Evolutionary conservation across 2,113 vertebrate genomes (phyloP).

Genomic region (Gymnarchus niloticus): DNA sequence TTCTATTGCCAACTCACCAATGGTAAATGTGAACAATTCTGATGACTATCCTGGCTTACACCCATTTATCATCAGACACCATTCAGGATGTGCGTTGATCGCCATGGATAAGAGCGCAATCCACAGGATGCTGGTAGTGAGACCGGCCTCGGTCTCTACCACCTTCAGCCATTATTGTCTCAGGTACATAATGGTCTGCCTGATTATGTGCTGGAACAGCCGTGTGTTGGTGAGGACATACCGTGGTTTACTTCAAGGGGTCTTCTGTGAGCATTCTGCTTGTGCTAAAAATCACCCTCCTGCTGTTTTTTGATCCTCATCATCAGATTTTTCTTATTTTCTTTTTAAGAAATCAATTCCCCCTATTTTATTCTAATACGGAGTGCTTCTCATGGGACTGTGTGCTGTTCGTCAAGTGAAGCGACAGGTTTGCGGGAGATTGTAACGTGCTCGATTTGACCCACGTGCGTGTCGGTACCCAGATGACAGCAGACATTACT

Average conservation of each 20-base stretch:
- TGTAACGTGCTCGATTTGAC: neutral
- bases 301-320: neutral
- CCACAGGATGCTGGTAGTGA: neutral
- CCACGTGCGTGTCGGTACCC: neutral
- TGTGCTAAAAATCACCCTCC: neutral
- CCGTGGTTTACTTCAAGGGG: neutral
- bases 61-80: slow-evolving; percentile 45
- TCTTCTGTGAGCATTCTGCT: neutral
- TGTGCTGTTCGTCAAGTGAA: neutral
- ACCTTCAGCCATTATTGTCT: neutral
- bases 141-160: neutral
- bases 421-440: neutral
- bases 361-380: neutral
- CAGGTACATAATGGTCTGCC: neutral
- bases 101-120: slow-evolving; percentile 39
- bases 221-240: neutral
- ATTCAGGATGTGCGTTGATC: slow-evolving; percentile 31
- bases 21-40: slow-evolving; percentile 50
- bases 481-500: neutral
- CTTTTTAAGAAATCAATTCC: neutral
- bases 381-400: neutral
- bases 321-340: no score
- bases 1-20: slow-evolving; percentile 44
- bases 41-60: slow-evolving; percentile 43
- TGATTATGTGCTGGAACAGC: slow-evolving; percentile 1